These are phyloP conservation scores for Drosophila virilis DNA, from an alignment of 1,140 invertebrate species.

Conservation along the genomic window DNA sequence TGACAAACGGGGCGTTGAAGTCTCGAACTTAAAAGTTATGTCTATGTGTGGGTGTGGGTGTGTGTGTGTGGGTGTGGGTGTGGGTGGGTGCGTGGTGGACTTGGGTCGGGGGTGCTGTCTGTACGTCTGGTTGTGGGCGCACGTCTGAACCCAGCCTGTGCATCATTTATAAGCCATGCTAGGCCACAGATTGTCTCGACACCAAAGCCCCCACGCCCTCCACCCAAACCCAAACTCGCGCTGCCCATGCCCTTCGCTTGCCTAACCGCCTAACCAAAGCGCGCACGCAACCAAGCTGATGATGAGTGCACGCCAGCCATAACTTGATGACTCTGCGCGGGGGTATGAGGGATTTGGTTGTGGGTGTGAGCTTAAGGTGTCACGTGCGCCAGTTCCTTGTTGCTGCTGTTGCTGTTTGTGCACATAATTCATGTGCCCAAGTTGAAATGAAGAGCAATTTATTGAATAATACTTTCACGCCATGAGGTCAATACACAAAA, in stretches of 20 bases:
- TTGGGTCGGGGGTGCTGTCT: background rate
- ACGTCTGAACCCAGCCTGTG: constrained; percentile 52
- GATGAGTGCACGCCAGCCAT: constrained; percentile 72
- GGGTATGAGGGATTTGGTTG: background rate
- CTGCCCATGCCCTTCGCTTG: background rate
- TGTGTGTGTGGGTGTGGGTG: background rate
- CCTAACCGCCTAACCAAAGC: constrained; percentile 27
- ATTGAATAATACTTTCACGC: constrained; percentile 71
- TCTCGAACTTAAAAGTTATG: constrained; percentile 79
- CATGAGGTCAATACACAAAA: constrained; percentile 37
- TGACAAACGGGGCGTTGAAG: constrained; percentile 81
- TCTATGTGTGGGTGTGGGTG: constrained; percentile 28
- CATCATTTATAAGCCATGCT: constrained; percentile 80
- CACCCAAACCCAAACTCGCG: background rate
- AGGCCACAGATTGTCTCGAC: constrained; percentile 80
- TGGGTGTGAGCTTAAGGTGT: constrained; percentile 34
- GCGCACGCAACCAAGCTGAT: constrained; percentile 70
- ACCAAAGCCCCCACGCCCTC: constrained; percentile 14
- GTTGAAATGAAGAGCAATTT: constrained; percentile 74
- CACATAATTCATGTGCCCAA: constrained; percentile 74
- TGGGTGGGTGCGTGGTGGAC: constrained; percentile 1
- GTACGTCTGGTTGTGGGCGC: constrained; percentile 6
- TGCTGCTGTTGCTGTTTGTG: constrained; percentile 35
- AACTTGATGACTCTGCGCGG: constrained; percentile 64
- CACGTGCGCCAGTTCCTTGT: constrained; percentile 37